phyloP scores from a whole-genome alignment of 1,140 invertebrate genomes.

The Eumeta japonica region DNA sequence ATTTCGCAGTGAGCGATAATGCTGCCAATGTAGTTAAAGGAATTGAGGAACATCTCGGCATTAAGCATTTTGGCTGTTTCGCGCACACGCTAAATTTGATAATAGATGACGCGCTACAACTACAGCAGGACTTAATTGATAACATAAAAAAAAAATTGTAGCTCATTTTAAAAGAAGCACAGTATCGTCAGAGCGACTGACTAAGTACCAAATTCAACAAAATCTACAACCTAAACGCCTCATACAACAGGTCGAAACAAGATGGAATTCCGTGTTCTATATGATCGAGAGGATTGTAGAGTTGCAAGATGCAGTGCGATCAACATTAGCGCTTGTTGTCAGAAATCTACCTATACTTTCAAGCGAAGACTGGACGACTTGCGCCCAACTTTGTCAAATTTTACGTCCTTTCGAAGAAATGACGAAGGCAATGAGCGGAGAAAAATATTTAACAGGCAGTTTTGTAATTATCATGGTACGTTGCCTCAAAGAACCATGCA shows the following conservation, averaged over 20 bases:
- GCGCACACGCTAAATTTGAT: constrained; percentile 25
- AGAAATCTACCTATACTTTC: constrained; percentile 10
- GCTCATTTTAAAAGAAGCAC: constrained; percentile 11
- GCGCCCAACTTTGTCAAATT: constrained; percentile 8
- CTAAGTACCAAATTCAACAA: constrained; percentile 15
- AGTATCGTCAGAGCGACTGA: constrained; percentile 6
- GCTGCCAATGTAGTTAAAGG: constrained; percentile 22
- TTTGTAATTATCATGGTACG: constrained; percentile 10
- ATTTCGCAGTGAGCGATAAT: constrained; percentile 17
- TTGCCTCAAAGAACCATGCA: constrained; percentile 8
- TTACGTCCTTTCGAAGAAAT: constrained; percentile 14
- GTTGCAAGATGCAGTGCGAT: constrained; percentile 11
- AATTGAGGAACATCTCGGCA: constrained; percentile 12
- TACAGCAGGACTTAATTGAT: constrained; percentile 1
- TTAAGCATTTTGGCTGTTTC: constrained; percentile 23
- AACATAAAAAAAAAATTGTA: constrained; percentile 14
- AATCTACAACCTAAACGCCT: constrained; percentile 16
- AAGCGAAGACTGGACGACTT: constrained; percentile 11
- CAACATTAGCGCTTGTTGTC: constrained; percentile 5
- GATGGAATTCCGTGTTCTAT: constrained; percentile 31
- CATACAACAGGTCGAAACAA: constrained; percentile 22
- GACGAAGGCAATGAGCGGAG: constrained; percentile 11
- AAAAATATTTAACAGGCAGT: constrained; percentile 18
- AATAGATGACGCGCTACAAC: constrained; percentile 12
- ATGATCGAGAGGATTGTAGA: constrained; percentile 27